Evolutionary conservation across 2,888 invertebrate genomes (phyloP), one percentile per base, ranked within the genome.

Genomic region (Microctonus aethiopoides): DNA sequence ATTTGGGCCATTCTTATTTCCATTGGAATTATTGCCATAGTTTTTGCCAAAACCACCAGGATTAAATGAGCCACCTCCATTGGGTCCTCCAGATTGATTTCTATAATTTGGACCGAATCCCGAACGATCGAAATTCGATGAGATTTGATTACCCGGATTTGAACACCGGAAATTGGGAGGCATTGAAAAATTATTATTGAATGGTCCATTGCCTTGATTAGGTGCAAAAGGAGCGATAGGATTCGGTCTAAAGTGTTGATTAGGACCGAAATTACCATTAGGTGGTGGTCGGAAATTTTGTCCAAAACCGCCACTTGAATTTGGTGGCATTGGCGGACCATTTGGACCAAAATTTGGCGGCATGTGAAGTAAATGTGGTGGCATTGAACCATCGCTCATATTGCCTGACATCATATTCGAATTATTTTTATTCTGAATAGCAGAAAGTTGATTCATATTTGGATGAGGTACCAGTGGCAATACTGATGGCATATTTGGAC

Each of bases 41-140:
- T 76, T 80, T n/a, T 77, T 69, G 7, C 78, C 34, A 73, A 79
- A 76, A 61, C 67, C 70, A 60, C 68, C 70, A 68, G 63, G 32
- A 57, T 68, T 67, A 1, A 69, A 73, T 16, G 60, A 46, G 9
- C 73, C 70, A 3, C 74, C 71, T 24, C 71, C 67, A 57, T 79
- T 81, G 1, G 76, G 76, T 3, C 79, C 75, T 4, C 72, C 70
- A 67, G 76, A 72, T 39, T 78, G 81, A 22, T 81, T 79, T 11
- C 84, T 75, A 39, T 82, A 84, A 68, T 80, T 82, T 0, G 82
- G 80, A 1, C 82, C 83, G 13, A 83, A 84, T 4, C 79, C 80
- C n/a, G 81, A 80, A 39, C 86, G 73, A 13, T 86, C 86, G 66
- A 86, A 86, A 66, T 80, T 82, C 4, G 80, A 76, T n/a, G 80